Conservation (phyloP, 2,113 vertebrate species). For the Corythaeola cristata region DNA sequence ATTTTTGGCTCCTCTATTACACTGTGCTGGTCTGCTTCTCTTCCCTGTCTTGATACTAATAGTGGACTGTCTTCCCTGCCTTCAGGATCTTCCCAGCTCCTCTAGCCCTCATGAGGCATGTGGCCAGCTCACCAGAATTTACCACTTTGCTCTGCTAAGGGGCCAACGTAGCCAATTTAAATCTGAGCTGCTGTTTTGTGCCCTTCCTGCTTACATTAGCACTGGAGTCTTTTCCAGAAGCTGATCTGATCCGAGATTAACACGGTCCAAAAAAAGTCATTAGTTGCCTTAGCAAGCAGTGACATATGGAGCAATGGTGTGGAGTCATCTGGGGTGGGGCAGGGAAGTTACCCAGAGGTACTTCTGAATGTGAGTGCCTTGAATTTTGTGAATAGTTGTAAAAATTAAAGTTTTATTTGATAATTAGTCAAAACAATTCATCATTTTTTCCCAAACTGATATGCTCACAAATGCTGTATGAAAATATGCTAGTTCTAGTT, state of each 20-base stretch:
- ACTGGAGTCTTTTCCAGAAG: not conserved
- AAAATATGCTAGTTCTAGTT: slow-evolving; percentile 28
- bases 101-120: fast-evolving
- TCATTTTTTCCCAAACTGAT: not conserved
- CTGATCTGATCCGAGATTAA: not conserved
- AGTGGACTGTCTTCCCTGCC: not conserved
- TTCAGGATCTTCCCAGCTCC: not conserved
- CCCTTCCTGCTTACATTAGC: not conserved
- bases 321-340: not conserved
- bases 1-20: not conserved
- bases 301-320: not conserved
- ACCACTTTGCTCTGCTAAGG: not conserved
- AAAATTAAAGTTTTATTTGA: not conserved
- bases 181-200: not conserved
- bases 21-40: fast-evolving
- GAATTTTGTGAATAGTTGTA: not conserved
- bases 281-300: not conserved
- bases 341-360: not conserved
- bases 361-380: not conserved
- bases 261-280: not conserved
- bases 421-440: slow-evolving; percentile 10
- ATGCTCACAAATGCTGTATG: not conserved
- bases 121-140: not conserved
- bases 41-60: not conserved
- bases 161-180: not conserved